Evolutionary conservation across 2,888 invertebrate genomes (phyloP).

Genomic region (Mythimna ferrago): DNA sequence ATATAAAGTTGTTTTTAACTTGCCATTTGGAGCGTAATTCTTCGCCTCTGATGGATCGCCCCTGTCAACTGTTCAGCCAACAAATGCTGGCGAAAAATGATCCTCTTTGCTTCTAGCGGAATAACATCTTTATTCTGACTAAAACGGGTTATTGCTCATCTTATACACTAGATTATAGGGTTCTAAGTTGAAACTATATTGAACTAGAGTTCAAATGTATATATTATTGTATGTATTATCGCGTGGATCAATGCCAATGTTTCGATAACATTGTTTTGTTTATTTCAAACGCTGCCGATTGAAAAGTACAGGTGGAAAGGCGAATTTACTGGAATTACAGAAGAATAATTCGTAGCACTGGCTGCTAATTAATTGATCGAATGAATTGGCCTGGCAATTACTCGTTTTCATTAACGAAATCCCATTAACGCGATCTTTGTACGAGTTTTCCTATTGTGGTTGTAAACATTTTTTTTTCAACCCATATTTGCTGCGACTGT

Average conservation of each 20-base stretch:
- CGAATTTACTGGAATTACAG: conserved; percentile 29
- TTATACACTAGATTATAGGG: conserved; percentile 65
- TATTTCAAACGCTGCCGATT: conserved; percentile 35
- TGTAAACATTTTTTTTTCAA: background rate
- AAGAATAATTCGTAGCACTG: conserved; percentile 17
- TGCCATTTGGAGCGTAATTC: conserved; percentile 55
- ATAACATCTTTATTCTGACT: conserved; percentile 79
- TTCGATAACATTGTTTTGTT: conserved; percentile 62
- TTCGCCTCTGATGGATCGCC: conserved; percentile 74
- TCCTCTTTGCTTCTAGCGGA: conserved; percentile 70
- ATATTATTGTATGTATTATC: conserved; percentile 56
- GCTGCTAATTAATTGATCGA: conserved; percentile 39
- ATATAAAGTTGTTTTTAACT: conserved; percentile 68
- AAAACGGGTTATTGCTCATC: conserved; percentile 76
- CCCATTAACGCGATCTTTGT: conserved; percentile 26
- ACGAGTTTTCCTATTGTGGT: conserved; percentile 24
- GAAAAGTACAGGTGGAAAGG: conserved; percentile 42
- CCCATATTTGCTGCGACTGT: background rate
- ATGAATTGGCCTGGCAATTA: conserved; percentile 28
- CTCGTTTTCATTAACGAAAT: conserved; percentile 21
- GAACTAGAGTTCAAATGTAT: conserved; percentile 71
- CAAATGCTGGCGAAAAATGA: conserved; percentile 78
- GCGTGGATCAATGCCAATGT: conserved; percentile 78
- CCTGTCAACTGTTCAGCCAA: conserved; percentile 76
- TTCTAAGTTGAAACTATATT: conserved; percentile 65